phyloP scores from a whole-genome alignment of 1,140 invertebrate species.

The Cephus cinctus region DNA sequence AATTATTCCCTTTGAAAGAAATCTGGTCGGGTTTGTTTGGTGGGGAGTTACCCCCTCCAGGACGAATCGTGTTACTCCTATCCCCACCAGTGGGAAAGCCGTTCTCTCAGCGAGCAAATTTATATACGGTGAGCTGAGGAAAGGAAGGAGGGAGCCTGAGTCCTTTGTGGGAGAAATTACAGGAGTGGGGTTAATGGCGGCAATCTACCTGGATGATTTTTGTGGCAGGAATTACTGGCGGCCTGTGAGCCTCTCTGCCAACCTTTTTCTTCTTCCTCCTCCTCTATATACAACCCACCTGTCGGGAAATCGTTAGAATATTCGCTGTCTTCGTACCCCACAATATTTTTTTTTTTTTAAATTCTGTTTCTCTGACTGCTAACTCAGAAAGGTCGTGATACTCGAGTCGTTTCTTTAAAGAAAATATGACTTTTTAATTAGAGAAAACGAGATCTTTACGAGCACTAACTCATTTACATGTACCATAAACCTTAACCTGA shows the following conservation, averaged over 20 bases:
- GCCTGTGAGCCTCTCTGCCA: conserved; percentile 12
- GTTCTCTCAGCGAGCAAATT: conserved; percentile 1
- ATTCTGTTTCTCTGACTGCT: too few species aligned
- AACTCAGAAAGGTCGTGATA: too few species aligned
- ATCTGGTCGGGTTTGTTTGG: conserved; percentile 37
- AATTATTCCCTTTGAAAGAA: conserved; percentile 58
- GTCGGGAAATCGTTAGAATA: too few species aligned
- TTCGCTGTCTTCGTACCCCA: too few species aligned
- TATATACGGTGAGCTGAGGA: not conserved
- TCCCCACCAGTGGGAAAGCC: conserved; percentile 24
- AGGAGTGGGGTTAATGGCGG: conserved; percentile 46
- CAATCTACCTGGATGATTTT: conserved; percentile 53
- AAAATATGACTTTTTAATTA: too few species aligned
- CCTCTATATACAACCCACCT: too few species aligned
- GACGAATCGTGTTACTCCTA: conserved; percentile 14
- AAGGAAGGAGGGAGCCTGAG: not conserved
- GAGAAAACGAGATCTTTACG: too few species aligned
- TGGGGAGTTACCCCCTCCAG: conserved; percentile 7
- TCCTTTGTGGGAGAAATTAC: conserved; percentile 34
- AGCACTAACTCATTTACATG: too few species aligned
- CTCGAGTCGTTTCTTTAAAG: too few species aligned
- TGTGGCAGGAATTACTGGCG: conserved; percentile 47
- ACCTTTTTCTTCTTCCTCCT: too few species aligned
- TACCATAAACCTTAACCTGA: too few species aligned
- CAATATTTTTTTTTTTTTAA: too few species aligned